phyloP scores from a whole-genome alignment of 2,797 vertebrate genomes.

The Channallabes apus region DNA sequence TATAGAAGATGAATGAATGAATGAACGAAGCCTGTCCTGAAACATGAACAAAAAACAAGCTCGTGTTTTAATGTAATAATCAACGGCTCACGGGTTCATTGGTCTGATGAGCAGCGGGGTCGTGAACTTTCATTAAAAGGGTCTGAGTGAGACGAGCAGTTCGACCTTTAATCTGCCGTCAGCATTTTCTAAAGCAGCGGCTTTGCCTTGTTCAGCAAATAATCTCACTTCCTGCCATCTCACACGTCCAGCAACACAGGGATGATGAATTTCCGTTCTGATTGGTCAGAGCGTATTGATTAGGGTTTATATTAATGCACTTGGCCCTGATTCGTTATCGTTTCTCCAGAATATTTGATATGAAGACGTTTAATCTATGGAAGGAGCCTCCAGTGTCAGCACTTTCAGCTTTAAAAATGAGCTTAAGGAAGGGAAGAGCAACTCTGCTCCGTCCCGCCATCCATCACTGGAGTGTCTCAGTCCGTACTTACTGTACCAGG shows the following conservation, averaged over 20 bases:
- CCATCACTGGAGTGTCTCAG: background rate
- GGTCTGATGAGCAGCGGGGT: slow-evolving; percentile 12
- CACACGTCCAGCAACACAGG: background rate
- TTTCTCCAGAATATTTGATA: background rate
- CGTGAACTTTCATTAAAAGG: background rate
- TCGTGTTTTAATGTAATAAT: slow-evolving; percentile 15
- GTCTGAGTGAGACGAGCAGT: background rate
- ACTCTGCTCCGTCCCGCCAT: background rate
- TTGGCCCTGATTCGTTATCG: background rate
- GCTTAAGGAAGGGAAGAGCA: background rate
- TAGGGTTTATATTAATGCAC: background rate
- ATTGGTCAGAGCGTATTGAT: background rate
- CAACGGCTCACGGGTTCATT: background rate
- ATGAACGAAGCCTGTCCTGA: accelerated
- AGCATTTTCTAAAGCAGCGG: background rate
- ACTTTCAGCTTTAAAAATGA: background rate
- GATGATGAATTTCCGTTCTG: background rate
- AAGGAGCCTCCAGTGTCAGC: background rate
- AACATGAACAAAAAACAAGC: too few species aligned
- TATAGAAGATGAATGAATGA: too few species aligned
- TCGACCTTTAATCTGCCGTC: slow-evolving; percentile 22
- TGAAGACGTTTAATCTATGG: background rate
- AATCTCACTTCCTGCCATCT: background rate
- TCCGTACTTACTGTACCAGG: background rate
- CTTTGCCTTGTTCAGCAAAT: slow-evolving; percentile 20